A percentile compares a stretch with the other conserved stretches of the same genome.
phyloP scores from a whole-genome alignment of 2,888 invertebrate species.

The Sylvicola cinctus region DNA sequence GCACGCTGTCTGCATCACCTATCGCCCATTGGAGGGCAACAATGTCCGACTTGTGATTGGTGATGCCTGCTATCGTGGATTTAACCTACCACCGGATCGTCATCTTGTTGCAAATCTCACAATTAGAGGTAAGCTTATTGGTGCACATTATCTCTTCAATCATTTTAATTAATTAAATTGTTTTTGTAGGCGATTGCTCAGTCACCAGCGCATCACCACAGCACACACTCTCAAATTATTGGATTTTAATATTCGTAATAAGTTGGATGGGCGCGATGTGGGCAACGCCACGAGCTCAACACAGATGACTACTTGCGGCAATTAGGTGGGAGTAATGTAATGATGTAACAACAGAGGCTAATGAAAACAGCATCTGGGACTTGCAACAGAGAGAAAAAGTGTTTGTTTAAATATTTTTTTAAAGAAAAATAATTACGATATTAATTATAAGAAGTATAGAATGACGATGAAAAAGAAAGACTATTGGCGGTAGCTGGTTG shows the following conservation, averaged over 20 bases:
- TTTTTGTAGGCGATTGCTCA: conserved; percentile 10
- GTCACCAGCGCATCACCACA: conserved; percentile 10
- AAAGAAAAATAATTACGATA: too few species aligned
- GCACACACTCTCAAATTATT: conserved; percentile 8
- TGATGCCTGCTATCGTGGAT: conserved; percentile 24
- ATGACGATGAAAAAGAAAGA: too few species aligned
- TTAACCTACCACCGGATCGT: conserved; percentile 22
- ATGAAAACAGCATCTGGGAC: background rate
- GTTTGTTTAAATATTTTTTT: conserved; percentile 2
- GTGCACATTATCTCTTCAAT: conserved; percentile 2
- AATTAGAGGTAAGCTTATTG: conserved; percentile 16
- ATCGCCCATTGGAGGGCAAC: conserved; percentile 21
- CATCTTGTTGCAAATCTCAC: conserved; percentile 25
- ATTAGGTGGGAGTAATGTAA: too few species aligned
- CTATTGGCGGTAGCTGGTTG: too few species aligned
- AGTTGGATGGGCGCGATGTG: too few species aligned
- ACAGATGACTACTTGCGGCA: conserved; percentile 7
- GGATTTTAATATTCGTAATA: conserved; percentile 6
- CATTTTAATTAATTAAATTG: conserved; percentile 1
- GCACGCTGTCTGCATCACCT: conserved; percentile 25
- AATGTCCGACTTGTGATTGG: conserved; percentile 22
- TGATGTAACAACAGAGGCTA: too few species aligned
- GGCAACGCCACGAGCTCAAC: too few species aligned
- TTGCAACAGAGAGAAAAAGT: background rate
- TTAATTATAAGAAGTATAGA: too few species aligned